Percentiles rank a stretch among this genome's conserved stretches.
Conservation (phyloP, 2,113 vertebrate species). For the Pimephales promelas region DNA sequence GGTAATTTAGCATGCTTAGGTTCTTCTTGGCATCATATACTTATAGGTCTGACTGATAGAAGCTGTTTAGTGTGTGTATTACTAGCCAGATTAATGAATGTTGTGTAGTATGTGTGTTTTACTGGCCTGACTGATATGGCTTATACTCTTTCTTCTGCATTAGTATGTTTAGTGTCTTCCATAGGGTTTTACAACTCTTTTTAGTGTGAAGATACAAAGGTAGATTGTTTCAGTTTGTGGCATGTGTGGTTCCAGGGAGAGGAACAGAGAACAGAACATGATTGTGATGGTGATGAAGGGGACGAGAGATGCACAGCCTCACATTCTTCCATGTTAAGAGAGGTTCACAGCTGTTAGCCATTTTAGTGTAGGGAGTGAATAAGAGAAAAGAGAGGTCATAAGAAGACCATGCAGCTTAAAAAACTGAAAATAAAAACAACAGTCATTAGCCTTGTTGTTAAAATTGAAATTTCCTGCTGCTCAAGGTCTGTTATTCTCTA, state of each 20-base stretch:
- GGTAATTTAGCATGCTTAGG: constrained; percentile 32
- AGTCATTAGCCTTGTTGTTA: neutral
- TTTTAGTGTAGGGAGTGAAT: neutral
- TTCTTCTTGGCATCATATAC: neutral
- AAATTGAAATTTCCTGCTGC: neutral
- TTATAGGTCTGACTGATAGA: constrained; percentile 27
- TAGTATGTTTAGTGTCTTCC: constrained; percentile 39
- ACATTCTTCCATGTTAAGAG: neutral
- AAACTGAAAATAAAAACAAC: constrained; percentile 1
- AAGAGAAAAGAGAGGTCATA: neutral
- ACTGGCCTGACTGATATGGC: constrained; percentile 33
- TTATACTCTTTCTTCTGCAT: constrained; percentile 41
- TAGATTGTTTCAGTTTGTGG: constrained; percentile 21
- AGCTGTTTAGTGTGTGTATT: constrained; percentile 48
- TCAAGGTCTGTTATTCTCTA: neutral
- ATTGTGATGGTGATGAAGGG: constrained; percentile 48
- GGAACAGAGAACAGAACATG: constrained; percentile 68
- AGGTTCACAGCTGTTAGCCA: constrained; percentile 16
- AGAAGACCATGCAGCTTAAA: neutral
- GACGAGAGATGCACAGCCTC: constrained; percentile 1
- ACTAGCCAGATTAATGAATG: constrained; percentile 55
- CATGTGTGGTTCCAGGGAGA: constrained; percentile 34
- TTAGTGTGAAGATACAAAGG: constrained; percentile 10
- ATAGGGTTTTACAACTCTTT: constrained; percentile 37
- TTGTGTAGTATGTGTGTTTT: constrained; percentile 38